phyloP scores from a whole-genome alignment of 2,888 invertebrate genomes.

The Suillia variegata region DNA sequence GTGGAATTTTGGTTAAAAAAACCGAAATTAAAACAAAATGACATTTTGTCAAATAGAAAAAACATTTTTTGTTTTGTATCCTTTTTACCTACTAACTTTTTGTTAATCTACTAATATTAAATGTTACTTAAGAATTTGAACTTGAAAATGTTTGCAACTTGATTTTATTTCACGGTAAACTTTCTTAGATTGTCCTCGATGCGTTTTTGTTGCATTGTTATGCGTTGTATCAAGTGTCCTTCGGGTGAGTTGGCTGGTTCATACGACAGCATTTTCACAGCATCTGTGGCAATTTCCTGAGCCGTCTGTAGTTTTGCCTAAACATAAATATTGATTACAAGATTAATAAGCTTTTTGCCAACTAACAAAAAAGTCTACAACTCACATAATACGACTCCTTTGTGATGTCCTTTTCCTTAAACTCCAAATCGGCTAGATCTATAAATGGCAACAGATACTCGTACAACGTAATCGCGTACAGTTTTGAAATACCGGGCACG shows the following conservation, averaged over 20 bases:
- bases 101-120: too few relatives aligned
- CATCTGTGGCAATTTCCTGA: slow-evolving; percentile 66
- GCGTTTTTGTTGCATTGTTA: slow-evolving; percentile 45
- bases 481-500: slow-evolving; percentile 65
- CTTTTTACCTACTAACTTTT: too few relatives aligned
- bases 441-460: slow-evolving; percentile 74
- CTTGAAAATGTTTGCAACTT: too few relatives aligned
- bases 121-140: too few relatives aligned
- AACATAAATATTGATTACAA: slow-evolving; percentile 12
- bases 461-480: slow-evolving; percentile 73
- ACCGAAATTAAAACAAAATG: too few relatives aligned
- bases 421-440: slow-evolving; percentile 69
- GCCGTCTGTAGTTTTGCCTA: slow-evolving; percentile 65
- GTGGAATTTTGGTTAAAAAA: too few relatives aligned
- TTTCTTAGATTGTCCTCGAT: slow-evolving; percentile 47
- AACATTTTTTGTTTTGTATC: too few relatives aligned
- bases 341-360: slow-evolving; percentile 19
- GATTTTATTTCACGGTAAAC: slow-evolving; percentile 14
- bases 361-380: too few relatives aligned
- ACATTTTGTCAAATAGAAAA: too few relatives aligned
- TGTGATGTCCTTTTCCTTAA: slow-evolving; percentile 67
- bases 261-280: slow-evolving; percentile 68
- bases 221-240: slow-evolving; percentile 62
- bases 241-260: slow-evolving; percentile 78
- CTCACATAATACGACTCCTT: slow-evolving; percentile 64